Evolutionary conservation across 64 coral and sea anemone species (phyloP).

Genomic region (Pocillopora verrucosa): DNA sequence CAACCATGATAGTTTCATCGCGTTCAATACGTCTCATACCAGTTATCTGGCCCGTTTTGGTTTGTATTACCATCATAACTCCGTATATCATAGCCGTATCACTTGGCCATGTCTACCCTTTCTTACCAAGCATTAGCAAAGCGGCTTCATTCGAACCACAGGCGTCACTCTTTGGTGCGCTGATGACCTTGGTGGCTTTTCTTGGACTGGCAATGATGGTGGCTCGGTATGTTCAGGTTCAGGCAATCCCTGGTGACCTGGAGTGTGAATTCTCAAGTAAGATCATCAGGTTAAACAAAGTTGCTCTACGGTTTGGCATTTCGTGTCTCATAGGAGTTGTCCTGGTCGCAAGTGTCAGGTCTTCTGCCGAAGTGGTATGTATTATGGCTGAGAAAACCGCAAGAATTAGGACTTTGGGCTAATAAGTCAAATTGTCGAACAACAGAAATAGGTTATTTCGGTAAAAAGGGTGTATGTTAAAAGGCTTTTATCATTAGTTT

Average conservation of each 20-base stretch:
- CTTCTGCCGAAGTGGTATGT: no score
- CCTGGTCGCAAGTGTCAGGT: no score
- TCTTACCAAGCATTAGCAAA: constrained; percentile 11
- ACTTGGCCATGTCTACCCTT: not conserved
- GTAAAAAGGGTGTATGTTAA: no score
- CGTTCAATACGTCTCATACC: not conserved
- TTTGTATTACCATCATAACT: not conserved
- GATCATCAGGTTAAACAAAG: not conserved
- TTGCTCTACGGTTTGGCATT: not conserved
- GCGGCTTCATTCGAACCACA: not conserved
- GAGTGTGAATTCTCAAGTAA: not conserved
- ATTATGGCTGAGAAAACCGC: no score
- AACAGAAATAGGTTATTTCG: no score
- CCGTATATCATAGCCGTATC: constrained; percentile 8
- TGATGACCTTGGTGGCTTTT: not conserved
- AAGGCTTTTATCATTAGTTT: no score
- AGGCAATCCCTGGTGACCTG: not conserved
- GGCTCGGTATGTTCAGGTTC: not conserved
- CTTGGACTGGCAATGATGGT: not conserved
- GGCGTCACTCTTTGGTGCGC: not conserved
- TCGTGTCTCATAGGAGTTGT: not conserved
- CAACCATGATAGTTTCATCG: not conserved
- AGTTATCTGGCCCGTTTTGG: not conserved
- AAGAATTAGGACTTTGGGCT: no score
- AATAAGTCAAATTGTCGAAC: no score